Percentiles rank a stretch among this genome's conserved stretches.
phyloP scores from a whole-genome alignment of 2,113 vertebrate genomes.

The Cyanoderma ruficeps region DNA sequence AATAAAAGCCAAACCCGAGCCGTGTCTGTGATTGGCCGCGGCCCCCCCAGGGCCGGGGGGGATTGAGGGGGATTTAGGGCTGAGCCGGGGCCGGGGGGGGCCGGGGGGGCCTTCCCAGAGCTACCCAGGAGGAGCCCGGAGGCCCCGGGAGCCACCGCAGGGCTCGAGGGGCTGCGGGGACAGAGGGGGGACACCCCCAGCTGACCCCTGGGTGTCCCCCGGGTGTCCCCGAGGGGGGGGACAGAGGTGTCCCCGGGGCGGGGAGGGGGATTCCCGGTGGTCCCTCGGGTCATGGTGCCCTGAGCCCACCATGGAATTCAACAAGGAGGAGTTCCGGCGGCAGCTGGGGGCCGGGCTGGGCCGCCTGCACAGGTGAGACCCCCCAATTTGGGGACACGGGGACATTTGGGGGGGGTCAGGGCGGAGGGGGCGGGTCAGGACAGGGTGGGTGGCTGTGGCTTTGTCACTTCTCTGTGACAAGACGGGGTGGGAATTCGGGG shows the following conservation, averaged over 20 bases:
- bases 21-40: background rate
- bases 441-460: too few species aligned
- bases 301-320: background rate
- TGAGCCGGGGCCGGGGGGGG: background rate
- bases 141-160: background rate
- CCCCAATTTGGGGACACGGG: too few species aligned
- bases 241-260: too few species aligned
- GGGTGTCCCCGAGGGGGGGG: background rate
- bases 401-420: too few species aligned
- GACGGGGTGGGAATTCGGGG: too few species aligned
- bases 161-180: background rate
- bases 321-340: background rate
- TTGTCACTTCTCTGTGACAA: too few species aligned
- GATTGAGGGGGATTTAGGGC: background rate
- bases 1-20: background rate
- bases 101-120: background rate
- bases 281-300: background rate
- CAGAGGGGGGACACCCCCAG: background rate
- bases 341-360: background rate
- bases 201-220: background rate
- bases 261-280: background rate
- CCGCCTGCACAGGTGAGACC: background rate
- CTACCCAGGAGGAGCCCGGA: background rate
- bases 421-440: too few species aligned
- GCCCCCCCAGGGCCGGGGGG: background rate